Conservation (phyloP, 2,888 invertebrate genomes). For the Pyralis farinalis region DNA sequence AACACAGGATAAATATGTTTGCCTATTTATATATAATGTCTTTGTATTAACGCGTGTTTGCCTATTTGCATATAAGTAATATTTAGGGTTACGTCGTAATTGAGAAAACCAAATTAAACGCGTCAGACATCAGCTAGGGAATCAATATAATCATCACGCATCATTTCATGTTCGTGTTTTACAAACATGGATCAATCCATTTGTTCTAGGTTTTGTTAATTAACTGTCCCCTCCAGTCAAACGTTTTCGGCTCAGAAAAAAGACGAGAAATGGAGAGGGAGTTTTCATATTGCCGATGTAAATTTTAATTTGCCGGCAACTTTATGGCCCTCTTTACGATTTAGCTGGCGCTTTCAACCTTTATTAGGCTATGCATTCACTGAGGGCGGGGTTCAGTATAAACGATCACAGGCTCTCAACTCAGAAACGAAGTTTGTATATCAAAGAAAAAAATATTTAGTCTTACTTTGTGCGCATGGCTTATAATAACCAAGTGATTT, state of each 20-base stretch:
- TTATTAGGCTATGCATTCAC: slow-evolving; percentile 72
- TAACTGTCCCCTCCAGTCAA: slow-evolving; percentile 71
- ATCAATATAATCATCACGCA: no score
- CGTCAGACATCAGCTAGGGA: no score
- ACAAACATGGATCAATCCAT: no score
- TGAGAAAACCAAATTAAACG: no score
- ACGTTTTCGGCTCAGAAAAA: slow-evolving; percentile 57
- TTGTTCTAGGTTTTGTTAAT: slow-evolving; percentile 71
- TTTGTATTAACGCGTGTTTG: no score
- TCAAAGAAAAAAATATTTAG: slow-evolving; percentile 1
- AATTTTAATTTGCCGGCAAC: slow-evolving; percentile 78
- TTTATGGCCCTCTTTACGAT: slow-evolving; percentile 77
- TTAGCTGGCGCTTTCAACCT: slow-evolving; percentile 71
- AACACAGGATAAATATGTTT: no score
- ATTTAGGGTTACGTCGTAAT: no score
- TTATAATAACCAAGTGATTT: neutral
- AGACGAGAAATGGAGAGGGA: slow-evolving; percentile 61
- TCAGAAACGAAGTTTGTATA: neutral
- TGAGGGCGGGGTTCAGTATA: slow-evolving; percentile 42
- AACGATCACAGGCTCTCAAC: slow-evolving; percentile 27
- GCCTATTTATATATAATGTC: no score
- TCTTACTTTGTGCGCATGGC: neutral
- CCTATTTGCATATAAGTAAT: no score
- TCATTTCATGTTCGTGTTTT: slow-evolving; percentile 45
- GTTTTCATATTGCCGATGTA: slow-evolving; percentile 77